Base-by-base conservation (phyloP, 2,113 vertebrate genomes). In the Colinus virginianus region DNA sequence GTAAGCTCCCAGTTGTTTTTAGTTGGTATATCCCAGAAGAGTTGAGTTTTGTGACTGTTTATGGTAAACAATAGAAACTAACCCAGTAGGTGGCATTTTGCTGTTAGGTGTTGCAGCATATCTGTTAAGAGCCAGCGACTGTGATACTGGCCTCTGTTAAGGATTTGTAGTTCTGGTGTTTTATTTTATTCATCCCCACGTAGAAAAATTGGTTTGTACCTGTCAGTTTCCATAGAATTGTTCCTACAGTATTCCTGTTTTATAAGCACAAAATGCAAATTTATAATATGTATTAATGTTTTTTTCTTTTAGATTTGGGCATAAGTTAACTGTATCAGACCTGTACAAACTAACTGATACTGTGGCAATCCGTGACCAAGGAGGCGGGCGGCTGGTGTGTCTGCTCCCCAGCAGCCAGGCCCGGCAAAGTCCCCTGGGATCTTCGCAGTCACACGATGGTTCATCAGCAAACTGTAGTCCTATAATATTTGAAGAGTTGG, bases 401-500 rank as follows among this genome's bases (percentile, higher is more conserved):
- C 99, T 99, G 42, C 89, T 99, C 17, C 97, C 98, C 68, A 98
- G 98, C 97, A 98, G 98, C 95, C 98, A 99, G 61, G 97, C 98
- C n/a, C 97, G 98, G 14, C 98, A 99, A 97, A 99, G 99, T 51
- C 99, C 99, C 0, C 34, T 99, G 93, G 98, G 99, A 20, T 99
- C 99, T 7, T 99, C 98, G 5, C 98, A 98, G 93, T 99, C 98
- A 1, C 98, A 98, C 3, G 98, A 99, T 5, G 97, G 98, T 64
- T 99, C 98, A 20, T 99, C 99, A 4, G 83, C 98, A 1, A 99
- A 98, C 40, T 98, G 98, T 70, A 99, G 99, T 66, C 99, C 99
- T 4, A 98, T 99, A 76, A 98, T 99, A 77, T 99, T 99, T 93
- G 99, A 99, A 94, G 99, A 99, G 94, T 85, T 99, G 61, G 99